Evolutionary conservation across 2,113 vertebrate genomes (phyloP).

Genomic region (Brevimyrus niger): DNA sequence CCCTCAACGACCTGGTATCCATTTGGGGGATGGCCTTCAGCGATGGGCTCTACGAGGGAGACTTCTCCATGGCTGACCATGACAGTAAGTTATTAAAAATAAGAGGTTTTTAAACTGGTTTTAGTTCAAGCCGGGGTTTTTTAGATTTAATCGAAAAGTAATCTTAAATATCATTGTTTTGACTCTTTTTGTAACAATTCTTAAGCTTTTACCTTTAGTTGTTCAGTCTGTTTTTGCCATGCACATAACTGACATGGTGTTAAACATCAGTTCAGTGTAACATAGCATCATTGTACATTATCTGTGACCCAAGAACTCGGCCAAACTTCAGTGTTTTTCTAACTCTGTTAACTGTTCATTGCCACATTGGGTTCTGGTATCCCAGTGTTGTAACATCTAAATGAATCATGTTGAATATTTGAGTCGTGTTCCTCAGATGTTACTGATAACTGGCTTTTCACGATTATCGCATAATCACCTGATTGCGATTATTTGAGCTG

Average conservation of each 20-base stretch:
- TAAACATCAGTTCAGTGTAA: not conserved
- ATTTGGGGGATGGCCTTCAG: constrained; percentile 98
- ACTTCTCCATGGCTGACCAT: constrained; percentile 87
- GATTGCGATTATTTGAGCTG: no score
- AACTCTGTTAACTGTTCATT: not conserved
- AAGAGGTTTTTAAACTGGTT: not conserved
- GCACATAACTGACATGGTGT: not conserved
- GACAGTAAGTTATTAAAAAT: constrained; percentile 73
- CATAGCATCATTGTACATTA: not conserved
- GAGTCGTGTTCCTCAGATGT: no score
- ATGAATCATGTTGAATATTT: no score
- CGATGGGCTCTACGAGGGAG: constrained; percentile 92
- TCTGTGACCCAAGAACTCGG: not conserved
- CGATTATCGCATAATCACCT: no score
- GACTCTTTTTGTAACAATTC: no score
- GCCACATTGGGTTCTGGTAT: not conserved
- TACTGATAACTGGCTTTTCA: no score
- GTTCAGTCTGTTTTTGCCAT: not conserved
- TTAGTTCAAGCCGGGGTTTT: not conserved
- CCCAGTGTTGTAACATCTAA: not conserved
- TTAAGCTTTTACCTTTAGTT: no score
- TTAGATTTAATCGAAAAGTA: not conserved
- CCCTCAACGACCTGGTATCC: constrained; percentile 90
- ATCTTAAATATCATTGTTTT: not conserved
- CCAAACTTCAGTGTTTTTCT: not conserved